These are phyloP conservation scores for Macrophya alboannulata DNA, from an alignment of 2,888 invertebrate species.

Conservation along the genomic window DNA sequence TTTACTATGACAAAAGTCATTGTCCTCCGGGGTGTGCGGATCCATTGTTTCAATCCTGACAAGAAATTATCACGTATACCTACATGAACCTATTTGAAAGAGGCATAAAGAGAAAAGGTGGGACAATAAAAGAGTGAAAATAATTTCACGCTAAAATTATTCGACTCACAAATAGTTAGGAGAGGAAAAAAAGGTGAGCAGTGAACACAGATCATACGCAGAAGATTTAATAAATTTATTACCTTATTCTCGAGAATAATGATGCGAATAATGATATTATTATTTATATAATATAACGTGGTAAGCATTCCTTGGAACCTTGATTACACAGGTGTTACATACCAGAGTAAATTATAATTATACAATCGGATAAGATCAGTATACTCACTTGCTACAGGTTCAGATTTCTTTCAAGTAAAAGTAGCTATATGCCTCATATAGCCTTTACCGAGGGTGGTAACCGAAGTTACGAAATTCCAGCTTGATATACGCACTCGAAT, in stretches of 20 bases:
- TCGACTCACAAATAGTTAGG: background rate
- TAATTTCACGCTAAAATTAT: constrained; percentile 4
- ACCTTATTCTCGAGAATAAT: background rate
- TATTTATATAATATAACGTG: constrained; percentile 17
- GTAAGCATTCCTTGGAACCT: background rate
- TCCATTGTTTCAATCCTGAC: constrained; percentile 18
- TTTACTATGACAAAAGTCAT: constrained; percentile 30
- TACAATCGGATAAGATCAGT: constrained; percentile 18
- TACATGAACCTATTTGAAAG: constrained; percentile 18
- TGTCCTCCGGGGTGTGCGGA: constrained; percentile 1
- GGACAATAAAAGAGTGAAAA: background rate
- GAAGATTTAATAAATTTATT: background rate
- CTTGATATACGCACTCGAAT: background rate
- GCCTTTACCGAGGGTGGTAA: constrained; percentile 22
- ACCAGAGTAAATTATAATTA: constrained; percentile 39
- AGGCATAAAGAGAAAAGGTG: background rate
- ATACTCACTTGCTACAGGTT: background rate
- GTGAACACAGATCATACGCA: background rate
- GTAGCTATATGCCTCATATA: background rate
- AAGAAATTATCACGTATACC: constrained; percentile 40
- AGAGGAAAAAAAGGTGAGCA: background rate
- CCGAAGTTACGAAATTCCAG: background rate
- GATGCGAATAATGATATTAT: constrained; percentile 1
- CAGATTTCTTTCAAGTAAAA: constrained; percentile 33
- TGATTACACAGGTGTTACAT: constrained; percentile 38